These are phyloP conservation scores for Drosophila birchii DNA, from an alignment of 2,888 invertebrate genomes.

Conservation along the genomic window DNA sequence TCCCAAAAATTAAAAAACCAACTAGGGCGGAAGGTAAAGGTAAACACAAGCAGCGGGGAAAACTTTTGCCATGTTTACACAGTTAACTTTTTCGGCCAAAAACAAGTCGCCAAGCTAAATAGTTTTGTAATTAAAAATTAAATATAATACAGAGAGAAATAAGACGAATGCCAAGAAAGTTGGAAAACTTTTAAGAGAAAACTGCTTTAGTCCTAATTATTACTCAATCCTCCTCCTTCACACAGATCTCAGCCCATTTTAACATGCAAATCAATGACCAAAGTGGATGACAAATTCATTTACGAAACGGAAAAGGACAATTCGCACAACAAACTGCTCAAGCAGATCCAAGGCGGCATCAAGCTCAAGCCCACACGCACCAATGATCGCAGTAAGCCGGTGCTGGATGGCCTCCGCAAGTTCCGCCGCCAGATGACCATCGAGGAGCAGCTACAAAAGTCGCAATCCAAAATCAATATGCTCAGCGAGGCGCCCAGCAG, in stretches of 20 bases:
- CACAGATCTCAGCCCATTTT: conserved; percentile 87
- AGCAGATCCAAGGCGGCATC: conserved; percentile 92
- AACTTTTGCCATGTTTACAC: conserved; percentile 1
- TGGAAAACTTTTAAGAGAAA: neutral
- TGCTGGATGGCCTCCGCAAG: conserved; percentile 92
- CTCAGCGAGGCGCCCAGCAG: conserved; percentile 74
- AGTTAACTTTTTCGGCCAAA: conserved; percentile 10
- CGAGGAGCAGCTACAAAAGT: conserved; percentile 94
- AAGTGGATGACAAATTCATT: conserved; percentile 92
- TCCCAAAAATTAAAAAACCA: conserved; percentile 11
- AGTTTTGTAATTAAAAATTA: conserved; percentile 4
- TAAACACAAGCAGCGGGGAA: conserved; percentile 5
- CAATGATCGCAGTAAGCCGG: conserved; percentile 94
- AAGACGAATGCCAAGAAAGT: neutral
- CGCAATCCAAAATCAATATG: conserved; percentile 88
- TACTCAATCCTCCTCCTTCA: neutral
- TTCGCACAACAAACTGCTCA: conserved; percentile 91
- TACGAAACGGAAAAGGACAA: conserved; percentile 94
- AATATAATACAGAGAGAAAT: neutral
- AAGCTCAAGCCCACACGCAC: conserved; percentile 90
- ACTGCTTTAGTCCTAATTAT: neutral
- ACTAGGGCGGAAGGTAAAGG: conserved; percentile 6
- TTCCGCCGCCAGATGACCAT: conserved; percentile 95
- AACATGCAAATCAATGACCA: conserved; percentile 87
- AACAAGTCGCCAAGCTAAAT: conserved; percentile 7